Evolutionary conservation across 2,797 vertebrate species (phyloP).

Genomic region (Rhodeus uyekii): DNA sequence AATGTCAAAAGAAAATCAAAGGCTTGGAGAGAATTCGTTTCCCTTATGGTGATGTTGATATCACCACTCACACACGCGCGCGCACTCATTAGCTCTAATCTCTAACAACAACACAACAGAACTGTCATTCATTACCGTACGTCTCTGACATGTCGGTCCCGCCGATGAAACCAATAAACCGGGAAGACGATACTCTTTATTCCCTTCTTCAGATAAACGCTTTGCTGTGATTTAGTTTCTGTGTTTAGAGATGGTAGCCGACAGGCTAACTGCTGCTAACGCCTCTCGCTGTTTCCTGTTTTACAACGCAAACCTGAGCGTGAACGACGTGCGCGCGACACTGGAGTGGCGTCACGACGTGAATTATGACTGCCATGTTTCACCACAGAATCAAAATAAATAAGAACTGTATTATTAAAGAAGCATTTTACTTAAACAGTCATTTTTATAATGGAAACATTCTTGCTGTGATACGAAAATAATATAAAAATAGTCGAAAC

Average conservation of each 20-base stretch:
- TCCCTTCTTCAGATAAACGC: constrained; percentile 31
- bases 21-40: background rate
- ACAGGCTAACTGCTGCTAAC: constrained; percentile 52
- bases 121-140: constrained; percentile 73
- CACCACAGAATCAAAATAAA: background rate
- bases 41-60: background rate
- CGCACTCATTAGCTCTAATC: background rate
- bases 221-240: constrained; percentile 56
- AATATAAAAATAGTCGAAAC: no score
- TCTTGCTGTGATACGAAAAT: no score
- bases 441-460: background rate
- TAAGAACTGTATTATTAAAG: fast-evolving
- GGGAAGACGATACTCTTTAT: constrained; percentile 48
- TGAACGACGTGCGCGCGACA: background rate
- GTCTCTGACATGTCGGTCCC: constrained; percentile 83
- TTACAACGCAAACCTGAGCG: constrained; percentile 58
- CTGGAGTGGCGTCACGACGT: constrained; percentile 51
- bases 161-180: constrained; percentile 55
- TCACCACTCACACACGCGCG: background rate
- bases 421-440: background rate
- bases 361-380: background rate
- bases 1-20: background rate
- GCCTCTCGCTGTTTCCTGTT: constrained; percentile 65
- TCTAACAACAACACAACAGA: constrained; percentile 7
- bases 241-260: constrained; percentile 40